phyloP scores from a whole-genome alignment of 2,113 vertebrate species.

The Scartelaos histophorus region DNA sequence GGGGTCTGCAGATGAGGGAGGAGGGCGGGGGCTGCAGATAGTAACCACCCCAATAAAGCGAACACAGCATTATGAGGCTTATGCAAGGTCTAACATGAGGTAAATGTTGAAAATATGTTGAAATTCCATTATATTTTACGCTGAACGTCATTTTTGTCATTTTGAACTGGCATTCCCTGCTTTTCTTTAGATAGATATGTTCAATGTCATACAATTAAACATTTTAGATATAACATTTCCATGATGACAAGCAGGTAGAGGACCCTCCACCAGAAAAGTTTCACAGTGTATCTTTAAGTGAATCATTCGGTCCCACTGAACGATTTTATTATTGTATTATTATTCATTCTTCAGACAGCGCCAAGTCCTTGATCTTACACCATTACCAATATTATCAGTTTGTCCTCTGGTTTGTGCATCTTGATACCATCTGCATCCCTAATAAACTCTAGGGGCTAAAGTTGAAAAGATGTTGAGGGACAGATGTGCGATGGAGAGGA shows the following conservation, averaged over 20 bases:
- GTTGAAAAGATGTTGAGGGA: background rate
- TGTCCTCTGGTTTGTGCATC: background rate
- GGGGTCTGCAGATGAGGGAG: constrained; percentile 47
- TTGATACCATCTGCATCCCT: background rate
- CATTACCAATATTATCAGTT: background rate
- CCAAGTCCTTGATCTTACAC: background rate
- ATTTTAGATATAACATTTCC: background rate
- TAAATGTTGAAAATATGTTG: too few species aligned
- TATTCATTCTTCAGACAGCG: background rate
- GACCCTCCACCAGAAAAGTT: background rate
- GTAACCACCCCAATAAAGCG: constrained; percentile 43
- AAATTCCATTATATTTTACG: too few species aligned
- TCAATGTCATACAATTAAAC: background rate
- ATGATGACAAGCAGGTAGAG: too few species aligned
- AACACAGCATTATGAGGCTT: background rate
- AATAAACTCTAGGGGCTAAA: constrained; percentile 31
- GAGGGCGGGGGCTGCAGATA: constrained; percentile 18
- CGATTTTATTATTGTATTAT: background rate
- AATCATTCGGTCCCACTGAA: background rate
- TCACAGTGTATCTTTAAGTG: background rate
- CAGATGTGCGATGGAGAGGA: constrained; percentile 21
- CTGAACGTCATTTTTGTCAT: too few species aligned
- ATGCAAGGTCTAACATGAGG: too few species aligned
- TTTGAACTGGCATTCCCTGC: too few species aligned
- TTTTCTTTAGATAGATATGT: too few species aligned